These are phyloP conservation scores for Labeo rohita DNA, from an alignment of 2,113 vertebrate species.

Conservation along the genomic window DNA sequence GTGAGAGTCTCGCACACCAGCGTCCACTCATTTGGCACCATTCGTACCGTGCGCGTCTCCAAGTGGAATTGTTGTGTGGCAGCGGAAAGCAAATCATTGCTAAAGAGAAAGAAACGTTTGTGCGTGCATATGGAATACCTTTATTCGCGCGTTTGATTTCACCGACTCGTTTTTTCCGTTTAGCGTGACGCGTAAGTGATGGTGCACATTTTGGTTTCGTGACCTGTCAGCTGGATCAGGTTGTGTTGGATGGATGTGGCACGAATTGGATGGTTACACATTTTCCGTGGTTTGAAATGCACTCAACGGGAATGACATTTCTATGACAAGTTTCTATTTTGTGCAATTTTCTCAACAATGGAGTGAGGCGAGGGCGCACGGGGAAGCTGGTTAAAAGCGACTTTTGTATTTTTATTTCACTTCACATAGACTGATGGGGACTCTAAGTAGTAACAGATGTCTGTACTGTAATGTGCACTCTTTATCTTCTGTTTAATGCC, in stretches of 20 bases:
- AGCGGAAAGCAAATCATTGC: neutral
- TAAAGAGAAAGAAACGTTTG: neutral
- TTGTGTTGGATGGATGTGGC: conserved; percentile 55
- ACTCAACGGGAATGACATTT: conserved; percentile 33
- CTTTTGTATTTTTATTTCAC: conserved; percentile 36
- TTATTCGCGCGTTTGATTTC: neutral
- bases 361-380: conserved; percentile 60
- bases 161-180: neutral
- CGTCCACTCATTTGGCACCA: conserved; percentile 62
- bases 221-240: conserved; percentile 37
- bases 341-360: conserved; percentile 55
- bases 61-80: conserved; percentile 40
- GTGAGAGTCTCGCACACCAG: conserved; percentile 58
- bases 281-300: conserved; percentile 51
- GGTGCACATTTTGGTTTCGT: conserved; percentile 41
- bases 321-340: conserved; percentile 53
- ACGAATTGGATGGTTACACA: conserved; percentile 49
- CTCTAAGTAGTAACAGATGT: conserved; percentile 63
- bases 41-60: conserved; percentile 55
- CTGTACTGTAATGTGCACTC: conserved; percentile 83
- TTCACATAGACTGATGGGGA: conserved; percentile 56
- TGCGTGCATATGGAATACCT: neutral
- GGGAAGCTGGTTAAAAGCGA: conserved; percentile 22
- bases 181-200: conserved; percentile 46
- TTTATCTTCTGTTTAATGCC: conserved; percentile 74